A percentile compares a stretch with the other conserved stretches of the same genome.
Evolutionary conservation across 2,113 vertebrate genomes (phyloP).

Genomic region (Nycticebus coucang): DNA sequence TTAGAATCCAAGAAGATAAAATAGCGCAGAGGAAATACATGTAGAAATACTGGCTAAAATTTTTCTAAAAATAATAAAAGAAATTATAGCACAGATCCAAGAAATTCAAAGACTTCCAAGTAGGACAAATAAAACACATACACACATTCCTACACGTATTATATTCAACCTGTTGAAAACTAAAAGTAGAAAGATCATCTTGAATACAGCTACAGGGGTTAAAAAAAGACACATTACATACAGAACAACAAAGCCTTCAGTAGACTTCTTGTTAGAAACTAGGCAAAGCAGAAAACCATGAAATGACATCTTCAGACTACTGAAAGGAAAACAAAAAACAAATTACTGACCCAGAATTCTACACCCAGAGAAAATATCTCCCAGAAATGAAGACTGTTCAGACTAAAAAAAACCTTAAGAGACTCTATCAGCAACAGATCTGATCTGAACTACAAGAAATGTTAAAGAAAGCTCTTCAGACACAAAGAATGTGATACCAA

Average conservation of each 20-base stretch:
- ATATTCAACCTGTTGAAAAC: not conserved
- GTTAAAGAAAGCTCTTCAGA: constrained; percentile 18
- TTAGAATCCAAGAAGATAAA: not conserved
- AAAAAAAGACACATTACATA: not conserved
- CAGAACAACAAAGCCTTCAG: not conserved
- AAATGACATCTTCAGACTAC: not conserved
- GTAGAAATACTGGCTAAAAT: constrained; percentile 32
- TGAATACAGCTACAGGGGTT: not conserved
- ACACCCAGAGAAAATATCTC: not conserved
- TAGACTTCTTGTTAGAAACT: constrained; percentile 16
- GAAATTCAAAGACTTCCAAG: not conserved
- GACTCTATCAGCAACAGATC: not conserved
- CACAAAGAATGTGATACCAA: not conserved
- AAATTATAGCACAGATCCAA: constrained; percentile 37
- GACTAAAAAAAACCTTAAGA: not conserved
- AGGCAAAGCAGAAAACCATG: not conserved
- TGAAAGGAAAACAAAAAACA: not conserved
- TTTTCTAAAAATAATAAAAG: constrained; percentile 21
- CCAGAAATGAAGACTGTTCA: constrained; percentile 28
- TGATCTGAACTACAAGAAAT: not conserved
- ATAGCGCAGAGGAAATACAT: not conserved
- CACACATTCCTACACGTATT: not conserved
- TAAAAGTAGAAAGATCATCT: constrained; percentile 28
- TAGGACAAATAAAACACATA: not conserved
- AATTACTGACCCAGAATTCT: not conserved